Base-by-base conservation (phyloP, 2,888 invertebrate genomes). In the Cheilosia grossa region DNA sequence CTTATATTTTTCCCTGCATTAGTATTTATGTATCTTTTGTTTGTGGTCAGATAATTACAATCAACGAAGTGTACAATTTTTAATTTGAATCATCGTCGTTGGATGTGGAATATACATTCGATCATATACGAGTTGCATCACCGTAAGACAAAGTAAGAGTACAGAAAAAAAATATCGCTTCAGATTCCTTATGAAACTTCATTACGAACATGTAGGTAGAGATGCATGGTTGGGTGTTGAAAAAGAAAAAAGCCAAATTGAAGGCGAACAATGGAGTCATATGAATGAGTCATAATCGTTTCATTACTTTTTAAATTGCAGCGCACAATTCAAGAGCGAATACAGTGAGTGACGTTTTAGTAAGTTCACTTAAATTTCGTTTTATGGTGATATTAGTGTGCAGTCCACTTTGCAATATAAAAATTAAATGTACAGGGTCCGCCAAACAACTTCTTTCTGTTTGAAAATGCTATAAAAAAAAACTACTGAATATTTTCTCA, bases 11-110 rank as follows among this genome's bases (percentile, higher is more conserved):
- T 56, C 61, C 44, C 17, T 40, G n/a, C 42, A 70, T 42, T 47
- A 54, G 63, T 70, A 30, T 24, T 59, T 47, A 33, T 75, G 64
- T 17, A 47, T 21, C 37, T 47, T 70, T 85, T 64, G 56, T 73
- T 73, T 78, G 86, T 73, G 77, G 82, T 73, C 82, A 86, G 63
- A 86, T 82, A 86, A 82, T 78, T 82, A 86, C 69, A 72, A 63
- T 67, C 86, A 86, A 42, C 86, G 77, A 73, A 82, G 86, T 86
- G 82, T 86, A 86, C 78, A 82, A 77, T 82, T 86, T 86, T 78
- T 67, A 86, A 77, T 86, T 82, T 30, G 61, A 81, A 63, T 72
- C 64, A 67, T 56, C 75, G 24, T 47, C 74, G 40, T 69, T 10
- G 63, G 37, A 44, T 66, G 70, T 54, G 33, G 30, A 27, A 37